These are phyloP conservation scores for Dioctria linearis DNA, from an alignment of 2,888 invertebrate genomes.

Conservation along the genomic window DNA sequence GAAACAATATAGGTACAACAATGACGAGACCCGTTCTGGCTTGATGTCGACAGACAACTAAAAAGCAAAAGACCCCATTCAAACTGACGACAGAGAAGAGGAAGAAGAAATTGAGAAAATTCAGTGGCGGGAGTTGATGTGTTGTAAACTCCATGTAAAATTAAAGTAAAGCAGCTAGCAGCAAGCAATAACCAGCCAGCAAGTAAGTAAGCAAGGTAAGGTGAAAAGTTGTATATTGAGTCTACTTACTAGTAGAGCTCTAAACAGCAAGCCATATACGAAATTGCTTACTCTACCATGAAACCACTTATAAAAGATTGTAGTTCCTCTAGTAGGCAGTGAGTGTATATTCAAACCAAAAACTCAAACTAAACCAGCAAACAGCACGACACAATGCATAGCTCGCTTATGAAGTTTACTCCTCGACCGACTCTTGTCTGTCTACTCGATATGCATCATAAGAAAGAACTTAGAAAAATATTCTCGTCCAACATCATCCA, in stretches of 20 bases:
- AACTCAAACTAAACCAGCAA: no score
- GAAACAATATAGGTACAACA: background rate
- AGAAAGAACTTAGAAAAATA: constrained; percentile 19
- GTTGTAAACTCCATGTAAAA: constrained; percentile 24
- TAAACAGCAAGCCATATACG: constrained; percentile 5
- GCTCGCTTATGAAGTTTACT: no score
- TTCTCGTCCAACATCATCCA: constrained; percentile 19
- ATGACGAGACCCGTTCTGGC: constrained; percentile 37
- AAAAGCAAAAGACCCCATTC: constrained; percentile 30
- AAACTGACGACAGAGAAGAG: constrained; percentile 14
- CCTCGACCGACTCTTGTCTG: no score
- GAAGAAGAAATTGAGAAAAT: constrained; percentile 23
- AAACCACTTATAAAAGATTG: constrained; percentile 5
- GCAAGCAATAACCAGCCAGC: background rate
- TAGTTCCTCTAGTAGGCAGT: background rate
- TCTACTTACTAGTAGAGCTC: constrained; percentile 7
- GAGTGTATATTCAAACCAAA: no score
- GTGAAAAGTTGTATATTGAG: constrained; percentile 15
- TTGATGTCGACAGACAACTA: constrained; percentile 54
- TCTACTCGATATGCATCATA: background rate
- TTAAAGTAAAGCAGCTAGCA: constrained; percentile 32
- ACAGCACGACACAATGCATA: no score
- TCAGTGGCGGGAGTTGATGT: constrained; percentile 24
- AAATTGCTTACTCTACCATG: constrained; percentile 15
- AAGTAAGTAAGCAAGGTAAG: background rate